Evolutionary conservation across 1,140 invertebrate species (phyloP), one percentile per base, ranked within the genome.

Genomic region (Rhopalosiphum maidis): DNA sequence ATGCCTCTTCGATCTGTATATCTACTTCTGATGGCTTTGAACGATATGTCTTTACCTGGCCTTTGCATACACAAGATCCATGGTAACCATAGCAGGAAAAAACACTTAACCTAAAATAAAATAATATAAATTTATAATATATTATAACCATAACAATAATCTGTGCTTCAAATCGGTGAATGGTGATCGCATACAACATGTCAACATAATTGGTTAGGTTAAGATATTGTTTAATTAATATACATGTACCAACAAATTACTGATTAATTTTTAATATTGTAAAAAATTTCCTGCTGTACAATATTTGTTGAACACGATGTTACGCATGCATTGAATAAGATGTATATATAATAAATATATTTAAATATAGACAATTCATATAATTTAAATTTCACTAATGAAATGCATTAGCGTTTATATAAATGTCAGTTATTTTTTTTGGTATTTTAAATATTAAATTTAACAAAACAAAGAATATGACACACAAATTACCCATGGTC

Each of bases 1-100:
- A 99, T 95, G 95, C 99, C 98, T 94, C 98, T 97, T 97, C 98
- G 98, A 30, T 93, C 91, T 23, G 91, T 93, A 35, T 85, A 93
- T 94, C 97, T 96, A 95, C 97, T 98, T 95, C 97, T 96, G 94
- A 99, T 98, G 94, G 97, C 98, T 95, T 98, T 98, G 94, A 97
- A 96, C 86, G 98, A 98, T 94, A 99, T 98, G 95, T 99, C 98
- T 96, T 98, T 98, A 68, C 98, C 98, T 43, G 99, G 99, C 94
- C 99, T 97, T 95, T 97, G 97, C 98, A 99, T 99, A 90, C 98
- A 96, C 94, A 99, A 96, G 91, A 99, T 96, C 97, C 98, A 99
- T 88, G 99, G 99, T 95, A 99, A 96, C 98, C 99, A 99, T 96
- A 99, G 98, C 94, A 99, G 97, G 95, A 99, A 98, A 94, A 99